These are phyloP conservation scores for Danio rerio DNA, from an alignment of 2,113 vertebrate genomes.

Conservation along the genomic window GRCz12tu NC_133191.1:46318501-46319000, in stretches of 20 bases:
- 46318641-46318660: not conserved
- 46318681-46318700: slow-evolving; percentile 25
- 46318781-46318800: not conserved
- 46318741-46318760: slow-evolving; percentile 15
- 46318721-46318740: not conserved
- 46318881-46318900: not conserved
- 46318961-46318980: not conserved
- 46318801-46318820: not conserved
- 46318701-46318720: slow-evolving; percentile 12
- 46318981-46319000: not conserved
- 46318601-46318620: no score
- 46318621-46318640: slow-evolving; percentile 6
- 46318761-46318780: not conserved
- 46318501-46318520: not conserved
- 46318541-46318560: slow-evolving; percentile 9
- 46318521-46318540: not conserved
- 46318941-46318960: not conserved
- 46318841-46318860: not conserved
- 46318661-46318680: slow-evolving; percentile 6
- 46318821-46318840: not conserved
- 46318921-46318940: not conserved
- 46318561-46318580: not conserved
- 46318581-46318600: not conserved
- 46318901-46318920: not conserved
- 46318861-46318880: not conserved